These are phyloP conservation scores for Caenorhabditis doughertyi DNA, from an alignment of 2,888 invertebrate genomes.

Conservation along the genomic window DNA sequence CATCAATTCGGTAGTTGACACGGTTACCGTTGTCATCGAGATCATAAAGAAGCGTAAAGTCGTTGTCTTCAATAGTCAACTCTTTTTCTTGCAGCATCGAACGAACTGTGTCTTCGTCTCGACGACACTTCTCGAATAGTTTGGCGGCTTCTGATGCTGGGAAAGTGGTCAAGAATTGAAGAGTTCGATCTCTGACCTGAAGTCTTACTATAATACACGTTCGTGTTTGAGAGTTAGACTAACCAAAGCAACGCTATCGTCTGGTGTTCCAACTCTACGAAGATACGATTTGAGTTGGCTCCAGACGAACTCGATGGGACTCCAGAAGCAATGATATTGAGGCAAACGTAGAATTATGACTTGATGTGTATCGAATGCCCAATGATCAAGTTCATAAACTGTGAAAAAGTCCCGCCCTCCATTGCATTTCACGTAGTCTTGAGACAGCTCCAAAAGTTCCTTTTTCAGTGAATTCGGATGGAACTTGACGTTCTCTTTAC, in stretches of 20 bases:
- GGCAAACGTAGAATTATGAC: conserved; percentile 2
- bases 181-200: neutral
- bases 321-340: conserved; percentile 9
- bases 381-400: neutral
- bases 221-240: neutral
- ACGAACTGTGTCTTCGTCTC: neutral
- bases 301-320: conserved; percentile 13
- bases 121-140: neutral
- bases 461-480: neutral
- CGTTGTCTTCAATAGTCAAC: neutral
- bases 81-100: neutral
- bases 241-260: neutral
- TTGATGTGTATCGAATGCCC: neutral
- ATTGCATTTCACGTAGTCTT: neutral
- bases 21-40: neutral
- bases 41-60: neutral
- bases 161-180: neutral
- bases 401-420: neutral
- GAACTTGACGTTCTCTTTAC: neutral
- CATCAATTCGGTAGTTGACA: neutral
- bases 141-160: neutral
- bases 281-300: neutral
- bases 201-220: neutral
- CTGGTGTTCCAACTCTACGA: neutral
- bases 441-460: neutral